phyloP scores from a whole-genome alignment of 1,140 invertebrate genomes.

The Mya arenaria region DNA sequence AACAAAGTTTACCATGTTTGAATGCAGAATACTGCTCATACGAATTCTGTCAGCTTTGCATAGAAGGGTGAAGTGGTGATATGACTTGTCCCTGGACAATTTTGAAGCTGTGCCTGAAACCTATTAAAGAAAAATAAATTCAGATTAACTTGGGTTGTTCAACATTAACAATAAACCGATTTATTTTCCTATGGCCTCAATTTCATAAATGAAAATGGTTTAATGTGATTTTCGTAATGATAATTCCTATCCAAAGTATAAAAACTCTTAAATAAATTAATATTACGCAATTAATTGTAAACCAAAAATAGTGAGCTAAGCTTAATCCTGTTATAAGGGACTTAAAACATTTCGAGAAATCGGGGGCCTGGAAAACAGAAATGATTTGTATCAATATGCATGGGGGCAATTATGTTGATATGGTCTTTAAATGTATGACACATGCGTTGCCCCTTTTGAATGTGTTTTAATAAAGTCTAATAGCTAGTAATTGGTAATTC shows the following conservation, averaged over 20 bases:
- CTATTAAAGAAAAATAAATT: conserved; percentile 54
- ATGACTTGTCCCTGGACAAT: conserved; percentile 90
- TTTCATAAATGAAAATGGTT: not conserved
- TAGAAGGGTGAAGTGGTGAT: conserved; percentile 97
- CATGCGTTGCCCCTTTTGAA: no score
- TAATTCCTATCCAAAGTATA: not conserved
- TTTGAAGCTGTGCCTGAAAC: conserved; percentile 96
- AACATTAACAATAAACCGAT: not conserved
- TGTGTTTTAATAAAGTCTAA: no score
- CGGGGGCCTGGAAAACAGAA: no score
- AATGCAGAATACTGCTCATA: conserved; percentile 81
- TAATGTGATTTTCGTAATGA: not conserved
- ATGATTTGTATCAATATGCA: no score
- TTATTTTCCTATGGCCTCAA: not conserved
- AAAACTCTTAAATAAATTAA: not conserved
- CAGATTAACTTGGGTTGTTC: not conserved
- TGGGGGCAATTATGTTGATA: no score
- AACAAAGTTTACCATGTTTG: conserved; percentile 35
- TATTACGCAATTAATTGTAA: no score
- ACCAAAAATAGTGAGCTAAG: no score
- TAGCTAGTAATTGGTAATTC: no score
- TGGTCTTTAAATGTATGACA: no score
- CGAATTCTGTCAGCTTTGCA: conserved; percentile 90
- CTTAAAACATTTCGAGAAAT: no score
- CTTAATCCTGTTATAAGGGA: no score